A percentile compares a stretch with the other conserved stretches of the same genome.
phyloP scores from a whole-genome alignment of 2,888 invertebrate species.

The Hemithea aestivaria region DNA sequence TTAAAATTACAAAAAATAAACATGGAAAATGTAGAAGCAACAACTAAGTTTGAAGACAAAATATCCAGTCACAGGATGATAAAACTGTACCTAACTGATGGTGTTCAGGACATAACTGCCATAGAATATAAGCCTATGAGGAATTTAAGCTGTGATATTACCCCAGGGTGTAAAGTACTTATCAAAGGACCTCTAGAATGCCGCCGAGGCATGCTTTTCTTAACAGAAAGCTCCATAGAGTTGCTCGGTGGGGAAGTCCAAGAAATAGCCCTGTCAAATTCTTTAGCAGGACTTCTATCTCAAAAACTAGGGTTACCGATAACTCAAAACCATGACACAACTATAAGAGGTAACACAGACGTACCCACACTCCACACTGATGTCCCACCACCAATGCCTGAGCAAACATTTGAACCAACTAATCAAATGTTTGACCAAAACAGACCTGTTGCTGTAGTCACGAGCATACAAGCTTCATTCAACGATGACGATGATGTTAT shows the following conservation, averaged over 20 bases:
- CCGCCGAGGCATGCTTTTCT: constrained; percentile 82
- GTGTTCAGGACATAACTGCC: constrained; percentile 82
- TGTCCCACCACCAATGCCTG: constrained; percentile 34
- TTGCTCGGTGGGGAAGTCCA: constrained; percentile 87
- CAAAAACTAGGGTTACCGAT: constrained; percentile 74
- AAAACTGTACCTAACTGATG: constrained; percentile 86
- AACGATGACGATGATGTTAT: constrained; percentile 56
- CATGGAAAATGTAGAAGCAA: constrained; percentile 72
- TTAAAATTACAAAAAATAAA: constrained; percentile 76
- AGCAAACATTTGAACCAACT: constrained; percentile 26
- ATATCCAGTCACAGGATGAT: constrained; percentile 80
- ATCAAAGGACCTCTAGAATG: constrained; percentile 84
- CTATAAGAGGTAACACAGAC: constrained; percentile 38
- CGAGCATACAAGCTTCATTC: constrained; percentile 39
- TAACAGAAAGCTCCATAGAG: constrained; percentile 79
- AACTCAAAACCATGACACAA: constrained; percentile 37
- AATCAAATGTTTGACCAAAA: not conserved
- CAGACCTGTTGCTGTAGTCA: constrained; percentile 41
- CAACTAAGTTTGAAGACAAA: constrained; percentile 71
- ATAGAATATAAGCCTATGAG: constrained; percentile 84
- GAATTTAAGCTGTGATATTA: constrained; percentile 75
- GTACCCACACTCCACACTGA: constrained; percentile 44
- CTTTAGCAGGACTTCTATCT: constrained; percentile 80
- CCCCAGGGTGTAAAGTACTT: constrained; percentile 82
- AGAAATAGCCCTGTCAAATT: constrained; percentile 76